These are phyloP conservation scores for Nomada fucata DNA, from an alignment of 2,888 invertebrate genomes.

Conservation along the genomic window DNA sequence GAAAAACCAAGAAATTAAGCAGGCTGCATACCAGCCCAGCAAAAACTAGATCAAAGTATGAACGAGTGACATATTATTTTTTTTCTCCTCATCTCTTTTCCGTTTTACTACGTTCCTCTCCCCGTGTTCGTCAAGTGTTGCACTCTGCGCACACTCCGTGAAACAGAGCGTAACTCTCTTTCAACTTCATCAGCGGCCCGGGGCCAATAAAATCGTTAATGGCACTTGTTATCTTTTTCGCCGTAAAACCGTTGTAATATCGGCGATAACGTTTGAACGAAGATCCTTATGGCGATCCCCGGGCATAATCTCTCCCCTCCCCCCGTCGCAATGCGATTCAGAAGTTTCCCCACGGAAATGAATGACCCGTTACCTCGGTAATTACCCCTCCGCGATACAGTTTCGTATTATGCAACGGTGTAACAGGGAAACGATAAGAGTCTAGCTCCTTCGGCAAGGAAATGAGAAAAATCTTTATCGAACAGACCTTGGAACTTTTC, in stretches of 20 bases:
- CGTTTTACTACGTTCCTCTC: no score
- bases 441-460: background rate
- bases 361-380: conserved; percentile 50
- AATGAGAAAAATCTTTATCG: conserved; percentile 27
- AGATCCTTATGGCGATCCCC: background rate
- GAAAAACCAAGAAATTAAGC: background rate
- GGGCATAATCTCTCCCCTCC: background rate
- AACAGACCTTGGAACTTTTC: conserved; percentile 13
- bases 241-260: conserved; percentile 28
- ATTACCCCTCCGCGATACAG: conserved; percentile 40
- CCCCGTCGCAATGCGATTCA: background rate
- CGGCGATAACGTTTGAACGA: conserved; percentile 34
- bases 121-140: background rate
- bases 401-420: conserved; percentile 22
- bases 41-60: background rate
- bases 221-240: conserved; percentile 20
- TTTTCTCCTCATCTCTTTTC: no score
- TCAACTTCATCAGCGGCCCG: conserved; percentile 30
- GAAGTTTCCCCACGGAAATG: conserved; percentile 46
- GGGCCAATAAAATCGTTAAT: conserved; percentile 29
- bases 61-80: background rate
- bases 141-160: background rate
- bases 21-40: background rate
- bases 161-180: conserved; percentile 17
- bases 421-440: conserved; percentile 37